Base-by-base conservation (phyloP, 2,797 vertebrate genomes). In the Pipistrellus nathusii region DNA sequence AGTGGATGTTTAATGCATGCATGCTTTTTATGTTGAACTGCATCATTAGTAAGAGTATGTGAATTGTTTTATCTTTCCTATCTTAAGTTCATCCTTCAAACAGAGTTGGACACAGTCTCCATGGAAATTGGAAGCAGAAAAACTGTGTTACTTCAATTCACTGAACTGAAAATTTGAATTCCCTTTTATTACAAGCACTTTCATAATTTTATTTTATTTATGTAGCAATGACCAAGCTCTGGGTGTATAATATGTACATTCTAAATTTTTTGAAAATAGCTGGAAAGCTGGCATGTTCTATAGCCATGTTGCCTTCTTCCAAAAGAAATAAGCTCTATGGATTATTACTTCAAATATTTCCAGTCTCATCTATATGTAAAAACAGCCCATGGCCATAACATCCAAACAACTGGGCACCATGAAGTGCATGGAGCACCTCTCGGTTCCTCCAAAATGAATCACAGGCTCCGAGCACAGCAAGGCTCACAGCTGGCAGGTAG, bases 171-270 rank as follows among this genome's bases (percentile, higher is more conserved):
- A 88, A 75, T 64, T 6, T 3, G 27, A 20, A 35, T 9, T 8
- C 32, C 32, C 15, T 89, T 15, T 55, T 86, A 25, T 38, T 23
- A 41, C 11, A 20, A n/a, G 15, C 3, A 75, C n/a, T 35, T 91
- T 66, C 48, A 57, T 41, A 8, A 68, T 83, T 91, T 88, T 64
- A 68, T 80, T 77, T 83, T 83, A 75, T 81, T 76, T 66, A 17
- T 32, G 59, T 35, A 93, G 35, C 2, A 44, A 30, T 62, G 66
- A 68, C n/a, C 20, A 32, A 83, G 41, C 62, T 75, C 75, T 84
- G 20, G 14, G 59, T 41, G 4, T 57, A 15, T 9, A 27, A 23
- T 35, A 59, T 53, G 48, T 8, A 62, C 25, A 66, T 25, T 25
- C 9, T 69, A 38, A 86, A 48, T 77, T 91, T 71, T 32, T 32